Percentiles rank a stretch among this genome's conserved stretches.
These are phyloP conservation scores for Parnassius orleans DNA, from an alignment of 2,888 invertebrate genomes.

Conservation along the genomic window DNA sequence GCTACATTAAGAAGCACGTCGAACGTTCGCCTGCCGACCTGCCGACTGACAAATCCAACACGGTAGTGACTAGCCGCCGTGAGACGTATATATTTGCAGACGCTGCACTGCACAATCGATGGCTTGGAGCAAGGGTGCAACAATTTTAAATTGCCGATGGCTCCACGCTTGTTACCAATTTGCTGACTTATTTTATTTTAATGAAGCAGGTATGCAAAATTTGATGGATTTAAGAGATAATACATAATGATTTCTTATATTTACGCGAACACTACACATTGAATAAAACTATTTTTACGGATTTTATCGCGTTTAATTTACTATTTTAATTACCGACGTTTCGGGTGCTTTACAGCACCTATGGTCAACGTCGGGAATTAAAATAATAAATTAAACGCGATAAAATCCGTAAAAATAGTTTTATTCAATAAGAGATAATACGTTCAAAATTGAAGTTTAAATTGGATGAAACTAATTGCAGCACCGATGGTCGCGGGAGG, in stretches of 20 bases:
- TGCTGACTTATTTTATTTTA: constrained; percentile 27
- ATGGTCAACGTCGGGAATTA: too few relatives aligned
- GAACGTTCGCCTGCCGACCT: constrained; percentile 34
- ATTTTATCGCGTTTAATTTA: too few relatives aligned
- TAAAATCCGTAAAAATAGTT: too few relatives aligned
- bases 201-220: constrained; percentile 16
- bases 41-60: constrained; percentile 72
- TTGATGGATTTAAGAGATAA: background rate
- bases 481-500: too few relatives aligned
- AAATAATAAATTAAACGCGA: too few relatives aligned
- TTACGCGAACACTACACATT: too few relatives aligned
- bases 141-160: constrained; percentile 26
- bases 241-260: too few relatives aligned
- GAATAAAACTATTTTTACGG: too few relatives aligned
- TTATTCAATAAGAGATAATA: background rate
- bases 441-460: background rate
- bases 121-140: constrained; percentile 10
- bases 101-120: constrained; percentile 36
- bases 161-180: constrained; percentile 22
- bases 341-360: too few relatives aligned
- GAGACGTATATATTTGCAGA: constrained; percentile 73
- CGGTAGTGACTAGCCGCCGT: constrained; percentile 68
- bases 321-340: too few relatives aligned
- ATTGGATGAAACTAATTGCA: too few relatives aligned
- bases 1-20: constrained; percentile 30